phyloP scores from a whole-genome alignment of 2,888 invertebrate species.

The Sturmia bella region DNA sequence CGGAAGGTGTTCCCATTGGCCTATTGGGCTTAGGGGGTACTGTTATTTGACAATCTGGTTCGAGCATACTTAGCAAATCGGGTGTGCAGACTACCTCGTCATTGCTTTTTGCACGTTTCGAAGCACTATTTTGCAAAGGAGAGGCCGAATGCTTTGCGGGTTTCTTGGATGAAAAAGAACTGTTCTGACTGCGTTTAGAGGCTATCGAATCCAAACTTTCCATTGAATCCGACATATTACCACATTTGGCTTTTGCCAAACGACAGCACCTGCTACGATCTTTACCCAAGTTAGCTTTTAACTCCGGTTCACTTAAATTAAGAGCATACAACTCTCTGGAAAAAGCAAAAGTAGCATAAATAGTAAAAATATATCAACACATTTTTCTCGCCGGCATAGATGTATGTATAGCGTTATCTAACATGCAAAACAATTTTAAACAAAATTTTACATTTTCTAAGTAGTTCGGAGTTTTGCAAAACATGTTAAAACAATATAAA shows the following conservation, averaged over 20 bases:
- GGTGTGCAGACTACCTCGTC: slow-evolving; percentile 85
- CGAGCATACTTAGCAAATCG: slow-evolving; percentile 82
- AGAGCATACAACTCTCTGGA: slow-evolving; percentile 74
- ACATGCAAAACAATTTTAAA: too few species aligned
- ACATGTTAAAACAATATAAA: too few species aligned
- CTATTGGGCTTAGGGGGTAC: slow-evolving; percentile 73
- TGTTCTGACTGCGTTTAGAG: slow-evolving; percentile 75
- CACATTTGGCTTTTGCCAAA: slow-evolving; percentile 76
- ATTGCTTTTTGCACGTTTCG: slow-evolving; percentile 77
- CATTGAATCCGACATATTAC: slow-evolving; percentile 77
- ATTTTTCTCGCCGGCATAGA: too few species aligned
- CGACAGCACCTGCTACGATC: slow-evolving; percentile 80
- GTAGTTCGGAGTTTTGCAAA: too few species aligned
- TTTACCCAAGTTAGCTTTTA: slow-evolving; percentile 74
- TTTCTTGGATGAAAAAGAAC: slow-evolving; percentile 72
- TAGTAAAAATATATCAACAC: slow-evolving; percentile 20
- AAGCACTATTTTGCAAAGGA: slow-evolving; percentile 62
- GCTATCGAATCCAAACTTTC: slow-evolving; percentile 77
- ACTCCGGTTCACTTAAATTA: slow-evolving; percentile 76
- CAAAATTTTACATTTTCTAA: too few species aligned
- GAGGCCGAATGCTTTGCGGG: slow-evolving; percentile 62
- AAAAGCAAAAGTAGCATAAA: slow-evolving; percentile 24
- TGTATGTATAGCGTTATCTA: too few species aligned
- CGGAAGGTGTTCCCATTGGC: slow-evolving; percentile 66
- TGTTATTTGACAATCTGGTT: slow-evolving; percentile 80